Evolutionary conservation across 2,797 vertebrate species (phyloP).

Genomic region (Poecile montanus): DNA sequence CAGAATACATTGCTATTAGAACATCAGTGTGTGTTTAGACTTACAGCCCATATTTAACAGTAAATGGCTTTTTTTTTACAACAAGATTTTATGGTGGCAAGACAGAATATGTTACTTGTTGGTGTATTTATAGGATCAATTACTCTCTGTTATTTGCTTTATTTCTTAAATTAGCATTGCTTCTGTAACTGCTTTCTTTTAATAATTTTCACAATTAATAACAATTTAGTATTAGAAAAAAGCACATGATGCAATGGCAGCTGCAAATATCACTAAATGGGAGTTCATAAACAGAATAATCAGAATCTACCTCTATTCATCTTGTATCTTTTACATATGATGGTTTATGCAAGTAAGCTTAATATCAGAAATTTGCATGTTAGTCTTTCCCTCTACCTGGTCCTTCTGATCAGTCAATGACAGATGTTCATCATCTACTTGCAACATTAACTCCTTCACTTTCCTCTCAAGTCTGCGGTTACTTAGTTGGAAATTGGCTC

Average conservation of each 20-base stretch:
- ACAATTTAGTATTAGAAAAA: neutral
- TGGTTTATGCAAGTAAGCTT: neutral
- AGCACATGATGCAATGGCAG: neutral
- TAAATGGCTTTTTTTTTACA: neutral
- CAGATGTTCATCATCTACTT: conserved; percentile 93
- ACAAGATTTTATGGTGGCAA: neutral
- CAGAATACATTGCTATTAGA: neutral
- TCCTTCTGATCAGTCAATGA: conserved; percentile 94
- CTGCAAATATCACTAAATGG: neutral
- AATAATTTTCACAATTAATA: neutral
- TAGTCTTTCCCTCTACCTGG: conserved; percentile 81
- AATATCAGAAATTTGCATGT: neutral
- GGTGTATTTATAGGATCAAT: neutral
- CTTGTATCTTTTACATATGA: neutral
- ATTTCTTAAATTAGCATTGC: neutral
- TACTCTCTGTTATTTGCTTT: neutral
- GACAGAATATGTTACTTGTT: neutral
- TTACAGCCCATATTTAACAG: neutral
- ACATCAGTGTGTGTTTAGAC: neutral
- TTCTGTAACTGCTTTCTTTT: neutral
- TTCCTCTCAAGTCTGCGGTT: conserved; percentile 95
- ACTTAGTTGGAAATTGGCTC: conserved; percentile 88
- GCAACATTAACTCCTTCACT: conserved; percentile 95
- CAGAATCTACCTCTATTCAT: neutral
- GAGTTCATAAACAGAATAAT: neutral